Conservation (phyloP, 2,888 invertebrate genomes). For the Ochropacha duplaris region DNA sequence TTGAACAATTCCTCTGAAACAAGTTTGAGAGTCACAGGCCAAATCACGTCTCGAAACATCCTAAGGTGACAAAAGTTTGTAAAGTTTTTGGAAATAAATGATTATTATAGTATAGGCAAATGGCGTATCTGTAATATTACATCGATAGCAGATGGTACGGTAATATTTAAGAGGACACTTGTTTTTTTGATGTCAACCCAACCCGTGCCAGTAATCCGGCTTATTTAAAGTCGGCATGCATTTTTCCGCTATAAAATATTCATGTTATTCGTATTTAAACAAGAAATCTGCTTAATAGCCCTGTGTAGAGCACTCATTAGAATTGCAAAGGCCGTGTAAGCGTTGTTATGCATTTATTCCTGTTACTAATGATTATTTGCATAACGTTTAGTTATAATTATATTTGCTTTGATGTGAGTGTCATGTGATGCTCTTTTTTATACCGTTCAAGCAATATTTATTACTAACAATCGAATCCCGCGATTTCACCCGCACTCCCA, state of each 20-base stretch:
- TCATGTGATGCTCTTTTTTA: not conserved
- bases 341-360: constrained; percentile 20
- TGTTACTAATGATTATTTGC: constrained; percentile 11
- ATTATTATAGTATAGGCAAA: not conserved
- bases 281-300: constrained; percentile 23
- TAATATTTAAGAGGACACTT: not conserved
- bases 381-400: not conserved
- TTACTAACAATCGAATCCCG: no score
- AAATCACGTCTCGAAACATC: no score
- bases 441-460: no score
- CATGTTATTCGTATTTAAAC: constrained; percentile 30
- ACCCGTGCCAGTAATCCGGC: not conserved
- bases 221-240: constrained; percentile 14
- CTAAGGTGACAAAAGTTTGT: no score
- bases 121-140: not conserved
- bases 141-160: not conserved
- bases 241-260: constrained; percentile 28
- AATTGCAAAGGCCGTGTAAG: constrained; percentile 26
- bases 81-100: no score
- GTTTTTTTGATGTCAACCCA: not conserved
- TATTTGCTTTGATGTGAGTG: not conserved
- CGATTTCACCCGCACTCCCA: no score
- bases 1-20: no score
- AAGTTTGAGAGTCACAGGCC: no score
- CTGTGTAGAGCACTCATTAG: constrained; percentile 12